These are phyloP conservation scores for Eugnorisma glareosa DNA, from an alignment of 2,888 invertebrate species.

Conservation along the genomic window DNA sequence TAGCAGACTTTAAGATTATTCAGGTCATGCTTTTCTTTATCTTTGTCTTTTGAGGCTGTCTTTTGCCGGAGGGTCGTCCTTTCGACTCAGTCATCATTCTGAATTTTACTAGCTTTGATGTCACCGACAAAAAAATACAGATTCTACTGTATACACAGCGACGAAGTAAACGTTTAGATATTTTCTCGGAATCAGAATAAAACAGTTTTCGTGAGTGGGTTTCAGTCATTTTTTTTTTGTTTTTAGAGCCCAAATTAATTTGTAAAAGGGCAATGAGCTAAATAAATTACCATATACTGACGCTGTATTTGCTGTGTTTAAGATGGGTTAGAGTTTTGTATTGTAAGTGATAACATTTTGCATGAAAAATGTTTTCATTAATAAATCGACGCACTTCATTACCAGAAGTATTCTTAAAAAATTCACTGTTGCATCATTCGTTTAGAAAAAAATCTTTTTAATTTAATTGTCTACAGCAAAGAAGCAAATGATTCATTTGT, in stretches of 20 bases:
- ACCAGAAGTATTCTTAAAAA: not conserved
- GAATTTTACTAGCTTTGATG: slow-evolving; percentile 34
- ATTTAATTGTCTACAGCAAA: not conserved
- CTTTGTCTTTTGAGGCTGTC: slow-evolving; percentile 18
- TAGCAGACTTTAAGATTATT: slow-evolving; percentile 10
- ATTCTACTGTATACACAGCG: slow-evolving; percentile 9
- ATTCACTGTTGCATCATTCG: not conserved
- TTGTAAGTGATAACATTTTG: not conserved
- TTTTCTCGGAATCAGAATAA: slow-evolving; percentile 18
- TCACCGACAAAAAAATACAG: slow-evolving; percentile 14
- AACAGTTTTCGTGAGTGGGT: not conserved
- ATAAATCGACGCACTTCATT: not conserved
- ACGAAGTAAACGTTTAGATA: slow-evolving; percentile 9
- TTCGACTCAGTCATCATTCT: slow-evolving; percentile 41
- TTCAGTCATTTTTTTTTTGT: not conserved
- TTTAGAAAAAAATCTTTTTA: not conserved
- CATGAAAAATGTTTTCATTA: not conserved
- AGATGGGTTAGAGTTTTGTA: not conserved
- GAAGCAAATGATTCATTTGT: slow-evolving; percentile 21
- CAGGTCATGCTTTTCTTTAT: slow-evolving; percentile 18
- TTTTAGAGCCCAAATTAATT: slow-evolving; percentile 27
- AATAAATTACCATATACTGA: not conserved
- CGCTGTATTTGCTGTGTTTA: not conserved
- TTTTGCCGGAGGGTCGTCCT: slow-evolving; percentile 15
- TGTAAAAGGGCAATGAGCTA: not conserved